Base-by-base conservation (phyloP, 2,797 vertebrate genomes). In the Aulostomus chinensis region DNA sequence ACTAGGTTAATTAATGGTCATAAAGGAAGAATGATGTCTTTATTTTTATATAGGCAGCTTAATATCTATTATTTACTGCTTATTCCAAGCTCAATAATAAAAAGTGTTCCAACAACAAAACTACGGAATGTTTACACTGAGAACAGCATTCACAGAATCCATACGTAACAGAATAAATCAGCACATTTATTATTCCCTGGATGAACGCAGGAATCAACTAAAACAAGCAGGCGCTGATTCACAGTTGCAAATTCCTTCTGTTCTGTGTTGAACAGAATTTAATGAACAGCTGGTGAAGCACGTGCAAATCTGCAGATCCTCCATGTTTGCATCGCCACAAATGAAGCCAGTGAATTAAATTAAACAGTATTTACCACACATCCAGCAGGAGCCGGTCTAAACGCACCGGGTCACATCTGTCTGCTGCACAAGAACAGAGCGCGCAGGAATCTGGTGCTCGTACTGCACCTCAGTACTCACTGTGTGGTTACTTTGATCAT, bases 281-380 rank as follows among this genome's bases (percentile, higher is more conserved):
- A 9, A 28, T 29, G 3, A 13, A 31, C 22, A 36, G 16, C 31
- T 29, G 2, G n/a, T 14, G 24, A 31, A 30, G 2, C 10, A 38
- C 32, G 20, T 15, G 17, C 7, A 55, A n/a, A 41, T 24, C n/a
- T 34, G 14, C 12, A 42, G 8, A 52, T 39, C 12, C 17, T 39
- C 21, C 18, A 13, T 15, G 41, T 36, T 21, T 28, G 5, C 36
- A 24, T 55, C 1, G 2, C 11, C 4, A 9, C 9, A 30, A 2
- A 9, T 33, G n/a, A 33, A 7, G 31, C 10, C 18, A 17, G 16
- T 28, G 1, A 37, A 24, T 33, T 34, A 20, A 30, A 32, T 53
- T 9, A 35, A 39, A 57, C 3, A 15, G 31, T 17, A 22, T 48
- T 42, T 28, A 31, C 3, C 25, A 15, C 20, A 7, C 8, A 10